Percentiles rank a stretch among this genome's conserved stretches.
These are phyloP conservation scores for Crambe crambe DNA, from an alignment of 37 sponge, comb jelly and placozoan genomes.

Conservation along the genomic window DNA sequence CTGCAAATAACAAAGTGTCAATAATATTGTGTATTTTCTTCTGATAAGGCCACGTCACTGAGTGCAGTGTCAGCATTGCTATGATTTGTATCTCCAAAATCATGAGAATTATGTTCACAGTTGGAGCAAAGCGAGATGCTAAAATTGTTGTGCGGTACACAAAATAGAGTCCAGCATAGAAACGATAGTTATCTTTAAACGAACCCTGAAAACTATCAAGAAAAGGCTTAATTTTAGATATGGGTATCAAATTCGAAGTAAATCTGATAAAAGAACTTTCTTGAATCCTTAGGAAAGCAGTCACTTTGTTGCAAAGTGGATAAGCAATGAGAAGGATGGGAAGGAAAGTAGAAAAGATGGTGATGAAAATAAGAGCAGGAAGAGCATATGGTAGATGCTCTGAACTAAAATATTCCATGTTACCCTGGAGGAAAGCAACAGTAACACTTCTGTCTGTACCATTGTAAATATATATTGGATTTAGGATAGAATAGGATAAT, in stretches of 20 bases:
- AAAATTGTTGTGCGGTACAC: constrained; percentile 1
- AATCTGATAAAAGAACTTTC: neutral
- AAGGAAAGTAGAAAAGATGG: constrained; percentile 1
- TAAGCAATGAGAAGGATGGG: constrained; percentile 17
- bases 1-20: constrained; percentile 1
- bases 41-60: neutral
- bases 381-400: constrained; percentile 36
- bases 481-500: constrained; percentile 9
- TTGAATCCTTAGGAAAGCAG: neutral
- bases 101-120: neutral
- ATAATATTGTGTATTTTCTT: constrained; percentile 8
- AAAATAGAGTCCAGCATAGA: constrained; percentile 15
- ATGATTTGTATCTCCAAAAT: constrained; percentile 2
- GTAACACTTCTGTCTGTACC: neutral
- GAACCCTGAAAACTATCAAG: constrained; percentile 21
- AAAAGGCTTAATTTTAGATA: constrained; percentile 16
- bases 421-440: neutral
- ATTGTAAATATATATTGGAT: neutral
- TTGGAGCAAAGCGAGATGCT: neutral
- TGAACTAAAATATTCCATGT: neutral
- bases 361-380: constrained; percentile 1
- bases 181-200: constrained; percentile 31
- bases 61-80: neutral
- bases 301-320: constrained; percentile 16
- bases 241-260: constrained; percentile 4